Conservation (phyloP, 2,797 vertebrate species). For the Nyctibius grandis region DNA sequence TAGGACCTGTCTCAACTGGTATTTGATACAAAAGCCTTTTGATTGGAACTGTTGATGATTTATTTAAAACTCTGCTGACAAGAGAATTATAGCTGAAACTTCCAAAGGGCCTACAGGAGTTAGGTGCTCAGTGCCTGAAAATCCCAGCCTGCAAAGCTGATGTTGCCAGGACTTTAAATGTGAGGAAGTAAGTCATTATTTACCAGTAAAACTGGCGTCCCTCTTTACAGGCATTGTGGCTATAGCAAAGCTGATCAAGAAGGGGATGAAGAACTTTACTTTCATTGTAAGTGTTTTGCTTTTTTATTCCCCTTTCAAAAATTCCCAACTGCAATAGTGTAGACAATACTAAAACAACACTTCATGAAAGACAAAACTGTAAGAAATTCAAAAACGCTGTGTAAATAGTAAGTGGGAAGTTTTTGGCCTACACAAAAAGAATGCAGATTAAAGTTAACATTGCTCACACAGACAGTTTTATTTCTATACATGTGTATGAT, state of each 20-base stretch:
- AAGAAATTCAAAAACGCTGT: slow-evolving; percentile 20
- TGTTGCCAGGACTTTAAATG: not conserved
- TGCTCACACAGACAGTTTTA: slow-evolving; percentile 12
- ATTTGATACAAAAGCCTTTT: slow-evolving; percentile 54
- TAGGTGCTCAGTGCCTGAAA: slow-evolving; percentile 2
- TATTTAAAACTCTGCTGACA: slow-evolving; percentile 30
- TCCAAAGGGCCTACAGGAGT: slow-evolving; percentile 24
- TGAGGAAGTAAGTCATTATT: not conserved
- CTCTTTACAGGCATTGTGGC: slow-evolving; percentile 88
- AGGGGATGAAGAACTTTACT: slow-evolving; percentile 98
- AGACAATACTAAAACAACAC: slow-evolving; percentile 38
- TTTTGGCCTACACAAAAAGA: slow-evolving; percentile 12
- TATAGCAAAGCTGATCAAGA: slow-evolving; percentile 99
- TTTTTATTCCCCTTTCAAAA: slow-evolving; percentile 25
- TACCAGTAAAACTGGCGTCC: not conserved
- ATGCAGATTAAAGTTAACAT: slow-evolving; percentile 4
- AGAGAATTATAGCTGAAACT: slow-evolving; percentile 17
- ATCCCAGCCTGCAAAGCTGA: not conserved
- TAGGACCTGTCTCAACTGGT: slow-evolving; percentile 22
- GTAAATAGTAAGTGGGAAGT: slow-evolving; percentile 25
- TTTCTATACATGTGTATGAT: slow-evolving; percentile 10
- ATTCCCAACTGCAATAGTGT: not conserved
- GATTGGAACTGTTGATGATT: slow-evolving; percentile 33
- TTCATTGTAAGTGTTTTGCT: slow-evolving; percentile 95
- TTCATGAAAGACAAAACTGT: not conserved